Evolutionary conservation across 2,888 invertebrate species (phyloP), one percentile per base, ranked within the genome.

Genomic region (Eristalinus sepulchralis): DNA sequence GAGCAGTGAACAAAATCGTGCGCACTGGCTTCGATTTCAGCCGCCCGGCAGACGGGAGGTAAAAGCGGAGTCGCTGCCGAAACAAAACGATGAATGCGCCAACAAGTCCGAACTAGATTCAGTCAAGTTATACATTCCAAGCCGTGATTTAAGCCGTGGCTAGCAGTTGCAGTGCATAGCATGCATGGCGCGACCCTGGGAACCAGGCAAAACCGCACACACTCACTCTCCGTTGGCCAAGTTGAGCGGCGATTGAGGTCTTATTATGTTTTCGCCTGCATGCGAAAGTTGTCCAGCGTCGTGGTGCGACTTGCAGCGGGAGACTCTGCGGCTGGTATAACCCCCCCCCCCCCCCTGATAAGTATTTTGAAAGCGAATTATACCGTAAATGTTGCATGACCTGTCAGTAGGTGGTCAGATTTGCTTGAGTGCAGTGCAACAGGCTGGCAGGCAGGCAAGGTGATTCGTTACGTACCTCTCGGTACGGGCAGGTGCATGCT

Each of bases 351-450:
- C 13, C 39, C 17, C 1, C 13, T 39, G 81, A 82, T 82, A 66
- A 64, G 57, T 64, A 81, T 55, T 33, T 77, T 33, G 53, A 68
- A 64, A 39, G 27, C 72, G 71, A 80, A 67, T 73, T 67, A 59
- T 73, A 39, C 39, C 60, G 64, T 78, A 73, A 85, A 73, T 78
- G 78, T 78, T 81, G 73, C 64, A 64, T 85, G 82, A 85, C 85
- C 82, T 85, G 78, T 77, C 84, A 72, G 81, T 68, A 72, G 73
- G 82, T 78, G 72, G 80, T 80, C 77, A 33, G 77, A 73, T 82
- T 64, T 63, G 39, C 24, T 62, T 24, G 60, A n/a, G 53, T 10
- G 60, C 31, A 57, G 31, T 75, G 24, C 39, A 53, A 22, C 47
- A 33, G 27, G 66, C 11, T 39, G 39, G 13, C 11, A 39, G 39